Evolutionary conservation across 2,113 vertebrate species (phyloP).

Genomic region (Recurvirostra avosetta): DNA sequence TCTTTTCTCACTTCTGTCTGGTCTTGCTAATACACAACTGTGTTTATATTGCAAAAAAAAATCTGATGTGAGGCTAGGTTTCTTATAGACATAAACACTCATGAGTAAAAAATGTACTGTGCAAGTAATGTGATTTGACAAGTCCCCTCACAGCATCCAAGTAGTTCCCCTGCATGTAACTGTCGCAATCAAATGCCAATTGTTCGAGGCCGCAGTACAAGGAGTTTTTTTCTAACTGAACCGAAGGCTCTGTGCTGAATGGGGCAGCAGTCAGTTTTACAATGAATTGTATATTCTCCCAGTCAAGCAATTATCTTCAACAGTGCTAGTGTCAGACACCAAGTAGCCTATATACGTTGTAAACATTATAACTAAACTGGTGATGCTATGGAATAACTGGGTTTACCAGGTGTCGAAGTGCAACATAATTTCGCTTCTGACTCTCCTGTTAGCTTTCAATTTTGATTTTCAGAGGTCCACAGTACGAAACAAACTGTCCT

Average conservation of each 20-base stretch:
- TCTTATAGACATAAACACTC: neutral
- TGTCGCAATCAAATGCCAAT: neutral
- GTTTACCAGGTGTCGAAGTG: neutral
- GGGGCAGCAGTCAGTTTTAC: neutral
- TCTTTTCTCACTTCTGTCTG: neutral
- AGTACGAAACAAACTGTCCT: neutral
- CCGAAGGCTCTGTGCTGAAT: neutral
- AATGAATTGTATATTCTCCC: neutral
- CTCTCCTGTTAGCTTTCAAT: neutral
- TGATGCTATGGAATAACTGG: neutral
- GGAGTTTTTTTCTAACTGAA: neutral
- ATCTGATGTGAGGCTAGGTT: neutral
- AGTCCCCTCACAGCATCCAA: neutral
- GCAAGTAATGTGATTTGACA: neutral
- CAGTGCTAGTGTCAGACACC: neutral
- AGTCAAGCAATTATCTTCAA: neutral
- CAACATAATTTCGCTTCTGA: neutral
- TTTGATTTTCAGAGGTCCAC: neutral
- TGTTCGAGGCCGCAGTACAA: rapidly evolving
- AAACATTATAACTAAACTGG: neutral
- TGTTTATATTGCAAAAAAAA: neutral
- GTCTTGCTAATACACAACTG: neutral
- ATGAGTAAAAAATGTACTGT: neutral
- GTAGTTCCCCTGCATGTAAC: neutral
- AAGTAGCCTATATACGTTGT: neutral